Base-by-base conservation (phyloP, 1,140 invertebrate genomes). In the Chironomus tepperi region DNA sequence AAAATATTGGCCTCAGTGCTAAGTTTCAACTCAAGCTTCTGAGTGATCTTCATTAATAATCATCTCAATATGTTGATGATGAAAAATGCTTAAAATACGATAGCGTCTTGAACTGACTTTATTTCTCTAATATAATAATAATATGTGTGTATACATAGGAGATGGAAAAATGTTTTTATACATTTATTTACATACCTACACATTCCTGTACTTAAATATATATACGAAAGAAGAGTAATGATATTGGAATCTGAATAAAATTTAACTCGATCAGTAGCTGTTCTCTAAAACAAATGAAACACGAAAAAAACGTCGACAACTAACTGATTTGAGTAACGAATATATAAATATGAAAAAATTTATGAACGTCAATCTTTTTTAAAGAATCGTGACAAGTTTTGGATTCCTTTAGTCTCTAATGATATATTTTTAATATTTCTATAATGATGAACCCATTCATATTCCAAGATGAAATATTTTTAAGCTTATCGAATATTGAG, bases 41-140 rank as follows among this genome's bases (percentile, higher is more conserved):
- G 16, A 70, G 65, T 10, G 65, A 70, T 70, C 65, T 70, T 70
- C 65, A 70, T 70, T 70, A 70, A 70, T 70, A 70, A 70, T 70
- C 65, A 18, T 70, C 65, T 70, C 65, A 70, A 70, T 70, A 21
- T 18, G 65, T 19, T 18, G 19, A 70, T 70, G 65, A 21, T 18
- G 16, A 21, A 70, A 70, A 21, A 70, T 70, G 47, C 47, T 57
- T n/a, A n/a, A 57, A 57, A 57, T 57, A 15, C n/a, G 47, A 57
- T 57, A 57, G 47, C 47, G 47, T 57, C 47, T 57, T n/a, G 12
- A 57, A n/a, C n/a, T 57, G 47, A 57, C 47, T 57, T 57, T 47
- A 34, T 57, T 57, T 57, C 3, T 57, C 12, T 57, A 57, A 57
- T 57, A 57, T 57, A 57, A 57, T 57, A 57, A 12, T n/a, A 57